Conservation (phyloP, 2,888 invertebrate genomes). For the Cataglyphis rosenhaueri region DNA sequence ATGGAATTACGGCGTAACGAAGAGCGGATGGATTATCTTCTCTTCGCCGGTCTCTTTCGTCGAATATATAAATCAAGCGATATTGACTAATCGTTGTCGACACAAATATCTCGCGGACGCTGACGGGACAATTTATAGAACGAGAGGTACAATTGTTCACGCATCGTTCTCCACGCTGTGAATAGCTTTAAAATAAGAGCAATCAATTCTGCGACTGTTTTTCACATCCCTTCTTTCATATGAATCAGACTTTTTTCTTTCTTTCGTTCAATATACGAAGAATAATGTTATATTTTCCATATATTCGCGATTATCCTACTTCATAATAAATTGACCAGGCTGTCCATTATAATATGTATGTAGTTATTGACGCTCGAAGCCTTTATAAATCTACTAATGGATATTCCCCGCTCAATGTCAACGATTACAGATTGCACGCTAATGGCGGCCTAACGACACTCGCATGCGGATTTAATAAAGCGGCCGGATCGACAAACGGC, state of each 20-base stretch:
- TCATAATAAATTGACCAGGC: not conserved
- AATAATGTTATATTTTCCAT: not conserved
- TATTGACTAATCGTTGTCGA: constrained; percentile 34
- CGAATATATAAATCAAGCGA: constrained; percentile 42
- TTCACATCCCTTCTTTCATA: not conserved
- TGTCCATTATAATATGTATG: not conserved
- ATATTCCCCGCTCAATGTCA: not conserved
- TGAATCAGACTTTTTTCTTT: not conserved
- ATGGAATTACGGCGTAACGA: constrained; percentile 59
- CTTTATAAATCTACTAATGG: not conserved
- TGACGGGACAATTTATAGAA: not conserved
- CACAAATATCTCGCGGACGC: not conserved
- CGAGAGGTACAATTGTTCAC: not conserved
- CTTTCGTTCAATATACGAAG: not conserved
- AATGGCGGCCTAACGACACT: constrained; percentile 72
- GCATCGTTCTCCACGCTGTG: not conserved
- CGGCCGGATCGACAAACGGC: constrained; percentile 68
- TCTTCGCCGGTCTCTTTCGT: constrained; percentile 30
- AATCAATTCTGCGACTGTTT: not conserved
- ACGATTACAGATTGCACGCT: constrained; percentile 39
- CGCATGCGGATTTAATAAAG: constrained; percentile 76
- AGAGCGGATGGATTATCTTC: constrained; percentile 51
- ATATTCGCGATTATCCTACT: not conserved
- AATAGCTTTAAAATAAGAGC: not conserved
- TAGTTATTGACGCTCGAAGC: not conserved